phyloP scores from a whole-genome alignment of 2,113 vertebrate species.

The Corythoichthys intestinalis region DNA sequence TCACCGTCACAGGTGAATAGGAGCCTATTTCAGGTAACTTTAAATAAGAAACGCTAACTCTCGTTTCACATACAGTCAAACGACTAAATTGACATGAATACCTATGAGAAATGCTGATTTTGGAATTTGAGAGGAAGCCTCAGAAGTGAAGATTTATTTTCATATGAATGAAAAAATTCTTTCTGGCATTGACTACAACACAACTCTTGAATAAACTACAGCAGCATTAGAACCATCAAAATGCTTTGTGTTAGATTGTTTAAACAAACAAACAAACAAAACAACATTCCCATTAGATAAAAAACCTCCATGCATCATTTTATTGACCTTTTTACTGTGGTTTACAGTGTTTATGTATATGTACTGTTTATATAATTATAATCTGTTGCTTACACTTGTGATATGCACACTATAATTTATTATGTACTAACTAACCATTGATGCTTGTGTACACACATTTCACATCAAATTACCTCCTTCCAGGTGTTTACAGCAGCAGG shows the following conservation, averaged over 20 bases:
- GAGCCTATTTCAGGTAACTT: too few relatives aligned
- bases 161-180: too few relatives aligned
- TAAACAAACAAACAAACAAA: neutral
- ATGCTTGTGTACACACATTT: neutral
- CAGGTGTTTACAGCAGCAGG: constrained; percentile 12
- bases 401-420: neutral
- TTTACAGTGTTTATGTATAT: neutral
- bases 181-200: neutral
- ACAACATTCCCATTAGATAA: neutral
- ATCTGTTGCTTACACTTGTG: neutral
- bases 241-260: neutral
- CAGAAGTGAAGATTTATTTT: too few relatives aligned
- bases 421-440: constrained; percentile 2
- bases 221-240: neutral
- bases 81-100: too few relatives aligned
- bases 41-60: too few relatives aligned
- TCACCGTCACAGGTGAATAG: too few relatives aligned
- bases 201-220: neutral
- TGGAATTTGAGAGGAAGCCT: too few relatives aligned
- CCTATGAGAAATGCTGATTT: too few relatives aligned
- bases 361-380: neutral
- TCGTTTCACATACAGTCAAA: too few relatives aligned
- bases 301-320: too few relatives aligned
- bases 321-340: too few relatives aligned
- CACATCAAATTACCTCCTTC: constrained; percentile 3